These are phyloP conservation scores for Isoperla grammatica DNA, from an alignment of 2,888 invertebrate genomes.

Conservation along the genomic window DNA sequence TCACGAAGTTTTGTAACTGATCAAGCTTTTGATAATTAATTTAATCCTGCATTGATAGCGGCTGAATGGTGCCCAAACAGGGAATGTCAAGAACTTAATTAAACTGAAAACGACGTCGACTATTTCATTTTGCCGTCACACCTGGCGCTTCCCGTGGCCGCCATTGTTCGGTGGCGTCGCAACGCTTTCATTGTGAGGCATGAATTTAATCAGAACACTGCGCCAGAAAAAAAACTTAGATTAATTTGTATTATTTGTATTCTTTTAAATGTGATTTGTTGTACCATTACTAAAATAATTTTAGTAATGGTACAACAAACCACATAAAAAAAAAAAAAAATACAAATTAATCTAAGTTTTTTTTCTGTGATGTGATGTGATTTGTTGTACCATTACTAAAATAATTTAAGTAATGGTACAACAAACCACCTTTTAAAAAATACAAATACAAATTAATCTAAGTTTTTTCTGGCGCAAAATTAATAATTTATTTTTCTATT, in stretches of 20 bases:
- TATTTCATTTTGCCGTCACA: conserved; percentile 4
- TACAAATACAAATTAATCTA: no score
- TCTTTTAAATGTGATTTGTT: neutral
- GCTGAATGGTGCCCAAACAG: neutral
- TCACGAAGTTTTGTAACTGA: neutral
- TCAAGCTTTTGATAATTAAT: conserved; percentile 9
- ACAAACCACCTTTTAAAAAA: no score
- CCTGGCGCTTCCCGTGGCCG: neutral
- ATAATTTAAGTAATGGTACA: no score
- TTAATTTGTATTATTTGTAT: neutral
- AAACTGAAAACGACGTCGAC: neutral
- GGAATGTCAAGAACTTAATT: conserved; percentile 4
- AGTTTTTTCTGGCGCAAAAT: no score
- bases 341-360: no score
- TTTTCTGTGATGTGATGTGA: neutral
- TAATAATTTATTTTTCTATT: no score
- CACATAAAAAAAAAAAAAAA: no score
- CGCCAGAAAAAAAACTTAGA: no score
- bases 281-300: neutral
- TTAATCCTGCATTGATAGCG: conserved; percentile 8
- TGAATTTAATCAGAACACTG: no score
- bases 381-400: neutral
- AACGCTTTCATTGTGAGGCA: no score
- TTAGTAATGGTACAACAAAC: no score
- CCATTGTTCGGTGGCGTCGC: no score